Percentiles rank a stretch among this genome's conserved stretches.
Evolutionary conservation across 2,113 vertebrate species (phyloP).

Genomic region (Sitta europaea): DNA sequence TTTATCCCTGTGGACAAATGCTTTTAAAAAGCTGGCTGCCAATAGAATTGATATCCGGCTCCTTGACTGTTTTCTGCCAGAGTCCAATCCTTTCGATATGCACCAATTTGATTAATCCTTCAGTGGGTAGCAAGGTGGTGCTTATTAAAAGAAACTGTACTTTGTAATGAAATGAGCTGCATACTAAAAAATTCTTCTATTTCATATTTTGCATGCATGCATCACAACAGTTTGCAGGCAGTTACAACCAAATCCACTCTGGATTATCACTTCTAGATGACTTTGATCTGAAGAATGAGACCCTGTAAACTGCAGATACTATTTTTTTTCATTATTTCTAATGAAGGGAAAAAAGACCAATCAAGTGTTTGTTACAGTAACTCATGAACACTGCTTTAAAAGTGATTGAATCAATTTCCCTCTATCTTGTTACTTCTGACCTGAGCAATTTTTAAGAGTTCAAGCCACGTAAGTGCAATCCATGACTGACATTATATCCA

Average conservation of each 20-base stretch:
- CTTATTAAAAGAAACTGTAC: constrained; percentile 13
- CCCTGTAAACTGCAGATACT: neutral
- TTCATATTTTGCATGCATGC: neutral
- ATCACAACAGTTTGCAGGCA: neutral
- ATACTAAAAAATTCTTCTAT: neutral
- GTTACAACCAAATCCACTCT: neutral
- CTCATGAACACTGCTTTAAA: constrained; percentile 32
- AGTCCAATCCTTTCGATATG: neutral
- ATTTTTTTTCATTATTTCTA: constrained; percentile 3
- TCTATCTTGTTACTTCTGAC: constrained; percentile 38
- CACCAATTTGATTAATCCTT: constrained; percentile 7
- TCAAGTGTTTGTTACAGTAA: constrained; percentile 1
- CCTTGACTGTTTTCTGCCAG: neutral
- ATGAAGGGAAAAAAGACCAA: neutral
- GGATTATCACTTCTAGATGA: neutral
- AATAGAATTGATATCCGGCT: neutral
- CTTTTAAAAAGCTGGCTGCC: neutral
- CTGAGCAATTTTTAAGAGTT: constrained; percentile 11
- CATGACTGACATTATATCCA: neutral
- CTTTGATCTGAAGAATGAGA: neutral
- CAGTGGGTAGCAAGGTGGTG: neutral
- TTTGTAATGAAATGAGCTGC: constrained; percentile 9
- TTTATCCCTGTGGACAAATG: neutral
- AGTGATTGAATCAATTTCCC: constrained; percentile 2
- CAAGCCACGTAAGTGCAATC: neutral